phyloP scores from a whole-genome alignment of 2,113 vertebrate genomes.

The Polyodon spathula region DNA sequence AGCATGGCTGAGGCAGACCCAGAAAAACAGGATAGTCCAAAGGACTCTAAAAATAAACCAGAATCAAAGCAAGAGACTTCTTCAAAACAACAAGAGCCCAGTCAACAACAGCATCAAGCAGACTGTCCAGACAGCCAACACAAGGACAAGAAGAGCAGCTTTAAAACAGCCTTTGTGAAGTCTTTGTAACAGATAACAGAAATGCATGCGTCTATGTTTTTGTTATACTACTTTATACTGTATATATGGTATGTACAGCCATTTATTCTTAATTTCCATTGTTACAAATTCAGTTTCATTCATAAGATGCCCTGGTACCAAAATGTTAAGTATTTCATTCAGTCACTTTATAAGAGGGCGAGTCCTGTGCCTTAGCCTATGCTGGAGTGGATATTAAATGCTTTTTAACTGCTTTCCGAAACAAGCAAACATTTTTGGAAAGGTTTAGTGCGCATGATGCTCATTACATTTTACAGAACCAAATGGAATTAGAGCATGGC shows the following conservation, averaged over 20 bases:
- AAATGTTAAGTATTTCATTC: no score
- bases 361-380: no score
- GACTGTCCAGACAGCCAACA: slow-evolving; percentile 53
- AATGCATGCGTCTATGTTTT: slow-evolving; percentile 19
- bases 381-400: not conserved
- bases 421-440: slow-evolving; percentile 47
- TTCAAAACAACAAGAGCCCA: slow-evolving; percentile 45
- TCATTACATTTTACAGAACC: slow-evolving; percentile 62
- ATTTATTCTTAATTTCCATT: no score
- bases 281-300: no score
- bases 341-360: no score
- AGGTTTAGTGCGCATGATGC: slow-evolving; percentile 51
- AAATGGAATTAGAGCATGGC: slow-evolving; percentile 63
- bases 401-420: slow-evolving; percentile 31
- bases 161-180: slow-evolving; percentile 58
- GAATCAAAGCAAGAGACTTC: slow-evolving; percentile 57
- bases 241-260: slow-evolving; percentile 8
- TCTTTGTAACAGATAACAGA: slow-evolving; percentile 29
- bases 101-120: slow-evolving; percentile 47
- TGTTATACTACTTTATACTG: slow-evolving; percentile 19
- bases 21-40: slow-evolving; percentile 9
- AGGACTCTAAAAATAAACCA: slow-evolving; percentile 11
- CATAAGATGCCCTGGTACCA: no score
- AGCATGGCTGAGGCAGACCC: slow-evolving; percentile 28
- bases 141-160: slow-evolving; percentile 62